Evolutionary conservation across 1,140 invertebrate species (phyloP).

Genomic region (Drosophila tani): DNA sequence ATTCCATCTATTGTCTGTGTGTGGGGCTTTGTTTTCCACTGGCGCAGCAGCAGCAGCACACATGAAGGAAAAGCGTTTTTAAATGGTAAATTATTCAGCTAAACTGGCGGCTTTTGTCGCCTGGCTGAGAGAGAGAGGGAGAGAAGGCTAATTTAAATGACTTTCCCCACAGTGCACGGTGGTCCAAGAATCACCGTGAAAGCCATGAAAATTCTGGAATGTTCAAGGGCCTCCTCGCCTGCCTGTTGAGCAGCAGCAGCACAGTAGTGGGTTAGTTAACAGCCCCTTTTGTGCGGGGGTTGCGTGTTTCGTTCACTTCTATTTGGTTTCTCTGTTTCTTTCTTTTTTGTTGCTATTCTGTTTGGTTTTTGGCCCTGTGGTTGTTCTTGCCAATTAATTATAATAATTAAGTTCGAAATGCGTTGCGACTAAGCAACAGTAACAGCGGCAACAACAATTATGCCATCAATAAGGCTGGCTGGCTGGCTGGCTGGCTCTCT

Average conservation of each 20-base stretch:
- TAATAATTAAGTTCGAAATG: conserved; percentile 82
- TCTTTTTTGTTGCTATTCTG: conserved; percentile 1
- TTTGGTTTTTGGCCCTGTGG: conserved; percentile 22
- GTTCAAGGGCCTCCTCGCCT: conserved; percentile 2
- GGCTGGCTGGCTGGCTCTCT: conserved; percentile 20
- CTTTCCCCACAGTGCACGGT: conserved; percentile 24
- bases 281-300: conserved; percentile 11
- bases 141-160: conserved; percentile 42
- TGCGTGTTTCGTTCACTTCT: conserved; percentile 48
- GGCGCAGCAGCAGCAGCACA: conserved; percentile 12
- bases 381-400: conserved; percentile 79
- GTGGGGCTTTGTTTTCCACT: conserved; percentile 55
- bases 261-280: conserved; percentile 10
- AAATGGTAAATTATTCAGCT: conserved; percentile 73
- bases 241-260: conserved; percentile 16
- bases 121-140: conserved; percentile 15
- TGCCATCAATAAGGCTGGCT: conserved; percentile 47
- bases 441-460: conserved; percentile 56
- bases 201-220: conserved; percentile 15
- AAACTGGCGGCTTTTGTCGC: conserved; percentile 59
- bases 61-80: conserved; percentile 42
- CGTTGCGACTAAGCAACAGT: conserved; percentile 75
- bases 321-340: conserved; percentile 36
- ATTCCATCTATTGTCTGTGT: conserved; percentile 45
- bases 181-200: background rate